phyloP scores from a whole-genome alignment of 2,797 vertebrate species.

The Darevskia mixta region DNA sequence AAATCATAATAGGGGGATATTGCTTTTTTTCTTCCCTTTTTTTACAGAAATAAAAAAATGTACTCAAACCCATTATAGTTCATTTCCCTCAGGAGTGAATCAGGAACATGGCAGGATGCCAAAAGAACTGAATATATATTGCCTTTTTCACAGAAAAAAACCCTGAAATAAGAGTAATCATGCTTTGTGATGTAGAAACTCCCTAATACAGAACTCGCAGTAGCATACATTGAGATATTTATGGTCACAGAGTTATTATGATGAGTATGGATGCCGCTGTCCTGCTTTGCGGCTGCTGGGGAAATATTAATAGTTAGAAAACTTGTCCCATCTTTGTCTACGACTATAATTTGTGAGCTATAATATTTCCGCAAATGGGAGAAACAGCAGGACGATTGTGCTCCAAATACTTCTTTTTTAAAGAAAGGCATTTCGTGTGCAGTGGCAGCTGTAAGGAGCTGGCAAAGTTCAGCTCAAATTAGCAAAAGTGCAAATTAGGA shows the following conservation, averaged over 20 bases:
- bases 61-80: slow-evolving; percentile 13
- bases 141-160: fast-evolving
- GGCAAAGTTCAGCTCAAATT: not conserved
- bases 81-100: slow-evolving; percentile 7
- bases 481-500: not conserved
- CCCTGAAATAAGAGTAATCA: not conserved
- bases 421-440: not conserved
- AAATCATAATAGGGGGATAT: slow-evolving; percentile 18
- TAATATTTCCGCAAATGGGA: not conserved
- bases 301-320: slow-evolving; percentile 18
- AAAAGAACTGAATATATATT: slow-evolving; percentile 5
- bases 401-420: not conserved
- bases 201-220: not conserved
- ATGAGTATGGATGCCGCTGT: not conserved
- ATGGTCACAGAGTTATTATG: not conserved
- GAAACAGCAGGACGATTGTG: not conserved
- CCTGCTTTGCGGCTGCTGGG: not conserved
- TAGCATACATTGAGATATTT: not conserved
- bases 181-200: not conserved
- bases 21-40: fast-evolving
- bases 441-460: too few relatives aligned
- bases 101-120: not conserved
- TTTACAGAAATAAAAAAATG: not conserved
- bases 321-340: not conserved
- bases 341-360: slow-evolving; percentile 2